Base-by-base conservation (phyloP, 2,797 vertebrate genomes). In the Malurus splendens region DNA sequence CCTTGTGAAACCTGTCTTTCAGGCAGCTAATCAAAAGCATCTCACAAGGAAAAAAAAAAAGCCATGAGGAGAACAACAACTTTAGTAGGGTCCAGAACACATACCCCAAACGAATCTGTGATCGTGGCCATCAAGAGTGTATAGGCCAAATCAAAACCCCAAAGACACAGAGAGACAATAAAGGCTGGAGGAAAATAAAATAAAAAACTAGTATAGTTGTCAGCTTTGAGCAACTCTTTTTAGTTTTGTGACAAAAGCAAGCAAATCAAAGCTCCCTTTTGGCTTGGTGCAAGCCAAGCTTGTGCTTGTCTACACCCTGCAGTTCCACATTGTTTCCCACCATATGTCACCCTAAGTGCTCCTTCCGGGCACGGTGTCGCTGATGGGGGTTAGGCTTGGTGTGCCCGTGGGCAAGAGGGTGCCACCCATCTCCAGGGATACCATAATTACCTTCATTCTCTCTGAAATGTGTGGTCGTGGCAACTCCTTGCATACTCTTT, bases 1-100 rank as follows among this genome's bases (percentile, higher is more conserved):
- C 54, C 81, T 66, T 28, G 87, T 88, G 87, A 79, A 93, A 93
- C 93, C 89, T 87, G 92, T 80, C 67, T 94, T 94, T 93, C 91
- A 74, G 89, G 92, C 68, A 82, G 57, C 67, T 93, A 83, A 89
- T 92, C 80, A 79, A 66, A 94, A 87, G 36, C 62, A 72, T 90
- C 90, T 92, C 50, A 51, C 5, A 19, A 82, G 55, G 41, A 25
- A 90, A 68, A 24, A 68, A 50, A 36, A 36, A 36, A 36, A 36
- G 9, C 28, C 20, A 4, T 3, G 52, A 42, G 54, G 44, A 56
- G 30, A 36, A 54, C 39, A 33, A 8, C 2, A 1, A 66, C 61
- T 60, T 91, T 72, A 47, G 48, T 61, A 62, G 78, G 32, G 64
- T 82, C 66, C 5, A 14, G 56, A 60, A 32, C 14, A 36, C 28